Base-by-base conservation (phyloP, 2,797 vertebrate species). In the Eleutherodactylus coqui region DNA sequence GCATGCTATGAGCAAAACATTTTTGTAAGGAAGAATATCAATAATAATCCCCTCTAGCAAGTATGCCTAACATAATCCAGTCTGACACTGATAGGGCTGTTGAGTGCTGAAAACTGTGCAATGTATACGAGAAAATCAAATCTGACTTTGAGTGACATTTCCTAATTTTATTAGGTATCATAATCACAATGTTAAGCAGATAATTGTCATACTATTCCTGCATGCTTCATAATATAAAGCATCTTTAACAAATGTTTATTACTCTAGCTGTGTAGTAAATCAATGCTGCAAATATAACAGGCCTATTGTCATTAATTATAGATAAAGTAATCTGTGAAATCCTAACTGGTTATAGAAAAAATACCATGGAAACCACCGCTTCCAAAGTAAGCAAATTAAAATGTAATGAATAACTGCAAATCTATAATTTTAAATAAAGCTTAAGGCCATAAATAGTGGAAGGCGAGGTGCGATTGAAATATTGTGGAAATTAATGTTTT, bases 371-470 rank as follows among this genome's bases (percentile, higher is more conserved):
- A 77, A 49, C 14, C 43, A 38, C 41, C 16, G 51, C 55, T 29
- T 77, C 51, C n/a, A 85, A 79, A 85, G 72, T 51, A 85, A 78
- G 79, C 62, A 79, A 67, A 79, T 73, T 80, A 60, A 80, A 85
- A 85, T 0, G 19, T 24, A 85, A 85, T 80, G 41, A 80, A 80
- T 45, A 79, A 24, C 19, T 60, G 69, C 69, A 86, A 75, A 80
- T 62, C 67, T 41, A 81, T 81, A 49, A 49, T 64, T 62, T 75
- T 62, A 86, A 86, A 27, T 85, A 81, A 80, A 51, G 43, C 78
- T 75, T n/a, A 38, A 38, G 77, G 84, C 51, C 41, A 73, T 79
- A 73, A 85, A 79, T 36, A 80, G 29, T 73, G 29, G 17, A 79
- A 58, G 3, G 14, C 11, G 11, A 36, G 29, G 32, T 53, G 43